Conservation (phyloP, 2,797 vertebrate species). For the Phyllotis vaccarum region DNA sequence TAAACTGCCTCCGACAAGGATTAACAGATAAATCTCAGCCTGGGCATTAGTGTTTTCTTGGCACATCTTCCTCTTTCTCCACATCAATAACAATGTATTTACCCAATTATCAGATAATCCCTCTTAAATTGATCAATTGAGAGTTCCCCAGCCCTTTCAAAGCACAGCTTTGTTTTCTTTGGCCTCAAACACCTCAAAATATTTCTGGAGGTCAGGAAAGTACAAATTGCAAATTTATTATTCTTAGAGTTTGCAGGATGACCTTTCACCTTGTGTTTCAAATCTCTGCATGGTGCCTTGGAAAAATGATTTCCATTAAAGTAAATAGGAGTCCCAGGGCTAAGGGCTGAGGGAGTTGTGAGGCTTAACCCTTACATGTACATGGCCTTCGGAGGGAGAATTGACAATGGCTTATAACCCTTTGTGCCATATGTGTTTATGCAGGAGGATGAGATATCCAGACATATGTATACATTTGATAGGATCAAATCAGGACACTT, state of each 20-base stretch:
- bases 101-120: slow-evolving; percentile 78
- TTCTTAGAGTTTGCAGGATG: slow-evolving; percentile 66
- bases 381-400: background rate
- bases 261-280: slow-evolving; percentile 67
- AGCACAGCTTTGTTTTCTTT: slow-evolving; percentile 54
- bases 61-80: slow-evolving; percentile 72
- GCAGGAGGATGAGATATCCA: background rate
- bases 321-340: slow-evolving; percentile 45
- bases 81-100: slow-evolving; percentile 73
- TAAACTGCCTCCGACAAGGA: slow-evolving; percentile 74
- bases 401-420: background rate
- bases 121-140: slow-evolving; percentile 67
- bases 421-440: background rate
- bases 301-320: slow-evolving; percentile 74
- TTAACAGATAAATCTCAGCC: slow-evolving; percentile 78
- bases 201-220: slow-evolving; percentile 67
- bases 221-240: slow-evolving; percentile 76
- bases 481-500: background rate
- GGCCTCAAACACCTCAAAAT: slow-evolving; percentile 68
- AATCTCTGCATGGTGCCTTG: slow-evolving; percentile 63
- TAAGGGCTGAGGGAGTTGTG: background rate
- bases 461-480: background rate
- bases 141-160: slow-evolving; percentile 31
- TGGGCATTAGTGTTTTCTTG: slow-evolving; percentile 76
- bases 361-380: slow-evolving; percentile 64